Evolutionary conservation across 37 sponge, comb jelly and placozoan genomes (phyloP).

Genomic region (Haliclona indistincta): DNA sequence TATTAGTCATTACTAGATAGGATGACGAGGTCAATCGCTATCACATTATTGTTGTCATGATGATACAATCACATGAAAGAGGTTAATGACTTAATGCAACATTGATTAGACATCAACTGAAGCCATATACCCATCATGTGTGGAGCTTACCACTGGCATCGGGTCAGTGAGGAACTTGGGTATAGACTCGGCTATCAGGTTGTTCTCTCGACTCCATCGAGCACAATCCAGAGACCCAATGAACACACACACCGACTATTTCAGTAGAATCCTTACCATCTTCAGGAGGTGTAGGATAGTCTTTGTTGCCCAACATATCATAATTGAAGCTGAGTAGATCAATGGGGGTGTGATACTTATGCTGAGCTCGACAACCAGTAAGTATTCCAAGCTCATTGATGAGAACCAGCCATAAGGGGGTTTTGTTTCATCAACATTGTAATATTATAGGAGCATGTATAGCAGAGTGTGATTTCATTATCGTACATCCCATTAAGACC

Average conservation of each 20-base stretch:
- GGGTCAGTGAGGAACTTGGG: conserved; percentile 95
- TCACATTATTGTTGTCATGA: too few species aligned
- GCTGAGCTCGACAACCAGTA: conserved; percentile 84
- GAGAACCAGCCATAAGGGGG: too few species aligned
- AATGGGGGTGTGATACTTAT: conserved; percentile 98
- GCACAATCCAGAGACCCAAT: conserved; percentile 96
- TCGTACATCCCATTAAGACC: too few species aligned
- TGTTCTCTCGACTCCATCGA: conserved; percentile 89
- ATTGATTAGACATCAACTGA: not conserved
- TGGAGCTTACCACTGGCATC: conserved; percentile 93
- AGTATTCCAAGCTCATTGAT: too few species aligned
- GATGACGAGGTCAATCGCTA: not conserved
- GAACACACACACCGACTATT: conserved; percentile 81
- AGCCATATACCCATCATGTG: not conserved
- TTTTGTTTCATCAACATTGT: too few species aligned
- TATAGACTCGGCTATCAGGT: conserved; percentile 90
- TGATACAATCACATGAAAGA: too few species aligned
- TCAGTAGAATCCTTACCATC: conserved; percentile 78
- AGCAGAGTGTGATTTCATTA: too few species aligned
- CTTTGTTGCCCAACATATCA: conserved; percentile 92
- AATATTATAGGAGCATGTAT: too few species aligned
- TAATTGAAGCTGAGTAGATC: conserved; percentile 96
- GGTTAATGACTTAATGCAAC: not conserved
- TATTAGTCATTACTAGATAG: not conserved
- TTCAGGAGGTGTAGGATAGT: conserved; percentile 83